phyloP scores from a whole-genome alignment of 2,888 invertebrate species.

The Shargacucullia verbasci region DNA sequence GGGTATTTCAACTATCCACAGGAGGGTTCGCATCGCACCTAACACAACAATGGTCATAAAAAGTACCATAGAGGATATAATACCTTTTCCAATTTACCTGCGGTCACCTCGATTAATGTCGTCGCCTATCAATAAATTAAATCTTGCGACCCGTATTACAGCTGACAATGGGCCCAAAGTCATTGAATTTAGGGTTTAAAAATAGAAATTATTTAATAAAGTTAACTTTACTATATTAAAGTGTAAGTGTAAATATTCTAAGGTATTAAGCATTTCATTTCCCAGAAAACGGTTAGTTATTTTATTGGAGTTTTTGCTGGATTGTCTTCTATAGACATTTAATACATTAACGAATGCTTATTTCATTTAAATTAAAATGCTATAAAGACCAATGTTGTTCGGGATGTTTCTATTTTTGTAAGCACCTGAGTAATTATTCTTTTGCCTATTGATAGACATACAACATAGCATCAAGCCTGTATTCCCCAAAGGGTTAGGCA shows the following conservation, averaged over 20 bases:
- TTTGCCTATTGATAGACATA: constrained; percentile 1
- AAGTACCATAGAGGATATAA: constrained; percentile 40
- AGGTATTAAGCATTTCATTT: too few relatives aligned
- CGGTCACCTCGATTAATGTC: constrained; percentile 50
- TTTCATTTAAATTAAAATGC: too few relatives aligned
- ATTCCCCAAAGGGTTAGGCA: too few relatives aligned
- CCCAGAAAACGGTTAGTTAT: too few relatives aligned
- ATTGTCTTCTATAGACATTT: too few relatives aligned
- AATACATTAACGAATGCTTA: too few relatives aligned
- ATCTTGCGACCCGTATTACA: constrained; percentile 59
- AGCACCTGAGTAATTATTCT: not conserved
- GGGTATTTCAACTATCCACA: constrained; percentile 4
- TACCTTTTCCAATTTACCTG: constrained; percentile 60
- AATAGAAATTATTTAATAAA: too few relatives aligned
- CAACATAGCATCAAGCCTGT: too few relatives aligned
- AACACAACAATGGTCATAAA: constrained; percentile 29
- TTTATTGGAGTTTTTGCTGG: too few relatives aligned
- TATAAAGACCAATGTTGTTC: too few relatives aligned
- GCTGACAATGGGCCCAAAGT: constrained; percentile 53
- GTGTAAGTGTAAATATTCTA: too few relatives aligned
- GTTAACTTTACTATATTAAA: too few relatives aligned
- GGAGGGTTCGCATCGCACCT: not conserved
- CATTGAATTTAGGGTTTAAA: constrained; percentile 7
- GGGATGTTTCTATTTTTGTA: not conserved
- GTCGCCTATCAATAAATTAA: constrained; percentile 70